Conservation (phyloP, 2,113 vertebrate genomes). For the Penelope pileata region DNA sequence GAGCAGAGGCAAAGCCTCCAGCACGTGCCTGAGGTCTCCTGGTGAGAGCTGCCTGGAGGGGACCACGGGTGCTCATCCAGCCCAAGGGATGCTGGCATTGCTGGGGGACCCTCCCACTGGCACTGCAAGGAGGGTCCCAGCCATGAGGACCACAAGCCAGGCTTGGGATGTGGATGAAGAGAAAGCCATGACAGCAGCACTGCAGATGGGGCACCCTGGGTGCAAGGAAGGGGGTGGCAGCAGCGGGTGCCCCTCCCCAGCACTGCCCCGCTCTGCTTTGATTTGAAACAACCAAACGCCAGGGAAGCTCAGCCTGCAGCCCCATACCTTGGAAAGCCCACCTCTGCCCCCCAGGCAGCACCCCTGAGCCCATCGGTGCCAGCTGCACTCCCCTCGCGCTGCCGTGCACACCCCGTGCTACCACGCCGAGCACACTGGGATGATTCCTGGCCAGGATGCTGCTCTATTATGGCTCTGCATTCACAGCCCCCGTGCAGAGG, state of each 20-base stretch:
- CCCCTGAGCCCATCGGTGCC: background rate
- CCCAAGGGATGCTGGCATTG: background rate
- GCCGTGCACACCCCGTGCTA: background rate
- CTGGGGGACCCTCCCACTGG: background rate
- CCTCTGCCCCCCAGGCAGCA: background rate
- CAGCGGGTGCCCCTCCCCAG: background rate
- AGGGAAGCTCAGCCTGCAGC: background rate
- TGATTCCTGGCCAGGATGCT: background rate
- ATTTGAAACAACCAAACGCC: background rate
- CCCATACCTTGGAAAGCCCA: background rate
- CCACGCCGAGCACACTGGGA: background rate
- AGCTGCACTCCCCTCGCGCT: background rate
- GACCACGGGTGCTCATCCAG: fast-evolving
- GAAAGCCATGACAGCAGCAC: background rate
- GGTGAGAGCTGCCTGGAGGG: background rate
- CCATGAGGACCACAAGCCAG: fast-evolving
- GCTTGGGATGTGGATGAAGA: background rate
- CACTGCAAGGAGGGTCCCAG: background rate
- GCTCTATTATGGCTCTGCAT: constrained; percentile 1
- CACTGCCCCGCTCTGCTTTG: background rate
- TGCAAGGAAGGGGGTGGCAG: background rate
- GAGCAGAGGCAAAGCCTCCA: constrained; percentile 36
- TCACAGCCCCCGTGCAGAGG: background rate
- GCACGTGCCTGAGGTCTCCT: background rate
- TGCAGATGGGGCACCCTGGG: background rate